Conservation (phyloP, 2,113 vertebrate species). For the Gnathonemus echidnorhynchus region DNA sequence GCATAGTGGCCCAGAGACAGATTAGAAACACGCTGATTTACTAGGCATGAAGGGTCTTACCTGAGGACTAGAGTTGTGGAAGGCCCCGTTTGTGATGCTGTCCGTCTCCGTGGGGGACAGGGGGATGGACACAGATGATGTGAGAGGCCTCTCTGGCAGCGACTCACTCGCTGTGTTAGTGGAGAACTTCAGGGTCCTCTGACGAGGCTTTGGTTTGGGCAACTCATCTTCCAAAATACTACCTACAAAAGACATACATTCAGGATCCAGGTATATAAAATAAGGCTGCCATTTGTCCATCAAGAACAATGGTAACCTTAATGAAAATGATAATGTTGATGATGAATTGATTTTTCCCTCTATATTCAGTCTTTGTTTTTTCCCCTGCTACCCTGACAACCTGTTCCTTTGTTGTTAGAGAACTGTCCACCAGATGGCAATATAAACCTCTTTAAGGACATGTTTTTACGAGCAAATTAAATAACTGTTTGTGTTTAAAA, state of each 20-base stretch:
- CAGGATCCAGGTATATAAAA: not conserved
- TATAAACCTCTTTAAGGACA: not conserved
- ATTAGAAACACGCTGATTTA: not conserved
- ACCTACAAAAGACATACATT: constrained; percentile 29
- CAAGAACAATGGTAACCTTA: not conserved
- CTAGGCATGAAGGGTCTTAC: constrained; percentile 34
- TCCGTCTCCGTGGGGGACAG: constrained; percentile 37
- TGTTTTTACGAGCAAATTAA: not conserved
- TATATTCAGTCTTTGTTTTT: not conserved
- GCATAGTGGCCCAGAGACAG: not conserved
- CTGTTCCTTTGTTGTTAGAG: not conserved
- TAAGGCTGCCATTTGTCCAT: not conserved
- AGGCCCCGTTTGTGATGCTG: constrained; percentile 29
- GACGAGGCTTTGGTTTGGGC: constrained; percentile 64
- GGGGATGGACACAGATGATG: constrained; percentile 43
- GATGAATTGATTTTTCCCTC: not conserved
- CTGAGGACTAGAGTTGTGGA: constrained; percentile 41
- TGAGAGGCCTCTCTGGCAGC: constrained; percentile 33
- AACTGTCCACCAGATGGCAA: not conserved
- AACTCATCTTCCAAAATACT: constrained; percentile 38
- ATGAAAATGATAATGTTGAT: not conserved
- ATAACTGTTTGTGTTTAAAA: not conserved
- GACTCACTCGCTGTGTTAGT: constrained; percentile 32
- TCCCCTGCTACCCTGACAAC: not conserved
- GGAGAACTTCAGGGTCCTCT: constrained; percentile 51